Percentiles rank a stretch among this genome's conserved stretches.
Conservation (phyloP, 2,888 invertebrate genomes). For the Hemistola chrysoprasaria region DNA sequence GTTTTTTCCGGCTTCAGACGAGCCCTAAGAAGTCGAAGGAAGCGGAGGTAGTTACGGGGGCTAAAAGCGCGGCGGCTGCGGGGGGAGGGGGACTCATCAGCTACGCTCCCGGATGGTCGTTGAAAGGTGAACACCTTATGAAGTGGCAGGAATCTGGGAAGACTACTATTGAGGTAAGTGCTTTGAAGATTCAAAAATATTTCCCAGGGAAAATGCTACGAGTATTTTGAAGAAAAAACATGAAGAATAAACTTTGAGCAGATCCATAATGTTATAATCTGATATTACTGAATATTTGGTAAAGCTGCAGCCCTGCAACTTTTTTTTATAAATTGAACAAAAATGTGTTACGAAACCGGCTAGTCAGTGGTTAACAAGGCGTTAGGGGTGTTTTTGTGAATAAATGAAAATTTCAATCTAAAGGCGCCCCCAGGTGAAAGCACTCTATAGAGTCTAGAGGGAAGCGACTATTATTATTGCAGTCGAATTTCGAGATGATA, state of each 20-base stretch:
- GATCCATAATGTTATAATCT: too few species aligned
- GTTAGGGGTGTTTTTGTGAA: conserved; percentile 51
- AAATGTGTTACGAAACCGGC: conserved; percentile 66
- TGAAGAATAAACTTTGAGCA: too few species aligned
- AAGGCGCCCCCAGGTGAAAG: conserved; percentile 67
- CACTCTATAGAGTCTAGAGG: conserved; percentile 39
- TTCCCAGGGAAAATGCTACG: too few species aligned
- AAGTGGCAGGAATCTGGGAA: conserved; percentile 84
- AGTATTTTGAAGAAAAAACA: too few species aligned
- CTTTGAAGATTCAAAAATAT: neutral
- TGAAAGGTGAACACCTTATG: conserved; percentile 83
- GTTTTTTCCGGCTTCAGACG: conserved; percentile 78
- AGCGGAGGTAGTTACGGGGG: conserved; percentile 47
- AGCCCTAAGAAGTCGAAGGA: conserved; percentile 77
- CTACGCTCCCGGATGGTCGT: conserved; percentile 84
- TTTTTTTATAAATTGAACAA: conserved; percentile 37
- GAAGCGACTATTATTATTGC: conserved; percentile 31
- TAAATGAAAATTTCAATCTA: conserved; percentile 77
- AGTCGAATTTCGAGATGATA: conserved; percentile 41
- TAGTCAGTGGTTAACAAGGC: conserved; percentile 46
- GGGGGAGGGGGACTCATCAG: conserved; percentile 77
- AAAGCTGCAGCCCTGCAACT: too few species aligned
- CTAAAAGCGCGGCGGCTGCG: conserved; percentile 31
- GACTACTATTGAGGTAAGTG: conserved; percentile 80
- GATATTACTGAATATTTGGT: too few species aligned